Evolutionary conservation across 1,140 invertebrate species (phyloP).

Genomic region (Drosophila ohnishii): DNA sequence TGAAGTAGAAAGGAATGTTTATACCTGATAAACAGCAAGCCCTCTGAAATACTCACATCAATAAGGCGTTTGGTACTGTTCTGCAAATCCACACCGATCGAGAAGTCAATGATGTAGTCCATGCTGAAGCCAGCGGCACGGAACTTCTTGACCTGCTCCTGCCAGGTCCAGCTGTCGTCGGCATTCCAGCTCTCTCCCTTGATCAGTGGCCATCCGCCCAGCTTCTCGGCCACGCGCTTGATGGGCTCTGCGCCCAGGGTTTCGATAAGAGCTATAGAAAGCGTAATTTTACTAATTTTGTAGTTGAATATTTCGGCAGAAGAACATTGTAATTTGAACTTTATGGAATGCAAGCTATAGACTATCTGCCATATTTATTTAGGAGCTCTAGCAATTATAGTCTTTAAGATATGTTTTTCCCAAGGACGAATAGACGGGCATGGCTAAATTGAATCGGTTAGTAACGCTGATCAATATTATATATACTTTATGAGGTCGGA

Average conservation of each 20-base stretch:
- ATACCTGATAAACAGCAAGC: neutral
- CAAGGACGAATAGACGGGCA: no score
- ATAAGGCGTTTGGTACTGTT: slow-evolving; percentile 93
- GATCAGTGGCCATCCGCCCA: slow-evolving; percentile 96
- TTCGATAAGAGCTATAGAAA: slow-evolving; percentile 87
- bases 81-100: slow-evolving; percentile 94
- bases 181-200: slow-evolving; percentile 90
- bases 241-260: slow-evolving; percentile 88
- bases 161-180: slow-evolving; percentile 89
- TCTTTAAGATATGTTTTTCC: no score
- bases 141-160: slow-evolving; percentile 91
- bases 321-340: neutral
- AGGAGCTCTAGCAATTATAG: no score
- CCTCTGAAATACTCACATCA: slow-evolving; percentile 88
- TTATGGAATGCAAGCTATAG: neutral
- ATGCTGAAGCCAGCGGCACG: slow-evolving; percentile 91
- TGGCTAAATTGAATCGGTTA: no score
- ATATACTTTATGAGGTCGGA: no score
- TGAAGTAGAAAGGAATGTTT: slow-evolving; percentile 77
- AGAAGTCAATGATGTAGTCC: slow-evolving; percentile 96
- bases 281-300: neutral
- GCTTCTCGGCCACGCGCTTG: slow-evolving; percentile 87
- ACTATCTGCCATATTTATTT: neutral
- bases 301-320: neutral
- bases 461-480: no score